Evolutionary conservation across 2,113 vertebrate species (phyloP), one percentile per base, ranked within the genome.

Genomic region (Ancistrus triradiatus): DNA sequence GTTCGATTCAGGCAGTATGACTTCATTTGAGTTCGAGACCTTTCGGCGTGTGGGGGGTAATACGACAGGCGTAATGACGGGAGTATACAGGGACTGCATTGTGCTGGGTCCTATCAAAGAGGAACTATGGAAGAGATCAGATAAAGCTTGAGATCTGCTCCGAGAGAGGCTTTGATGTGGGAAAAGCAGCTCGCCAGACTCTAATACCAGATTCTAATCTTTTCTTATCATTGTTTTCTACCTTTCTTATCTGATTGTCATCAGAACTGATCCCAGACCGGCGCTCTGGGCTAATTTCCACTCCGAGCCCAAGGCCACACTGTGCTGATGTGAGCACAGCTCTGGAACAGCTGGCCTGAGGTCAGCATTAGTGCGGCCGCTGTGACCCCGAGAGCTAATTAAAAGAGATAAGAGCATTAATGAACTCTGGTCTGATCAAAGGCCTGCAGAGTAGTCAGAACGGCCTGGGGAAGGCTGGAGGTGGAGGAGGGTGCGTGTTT

Each of bases 381-480:
- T 19, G 42, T 69, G 66, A 74, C 75, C 72, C 66, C 38, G 46
- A 59, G 62, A 69, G 72, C 66, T 77, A 77, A 77, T 77, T 74
- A 77, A 72, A 68, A 67, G 59, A 74, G 72, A 77, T 77, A 74
- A 77, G 72, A 74, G 61, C 69, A 66, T 71, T 77, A 74, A 74
- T 74, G 69, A 72, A 63, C 62, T 52, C 47, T 46, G 46, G 66
- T 37, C 53, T 66, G 75, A 74, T 77, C 69, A 77, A 74, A 77
- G 75, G 52, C 17, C 48, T 21, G 31, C 52, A 35, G 38, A 57
- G 63, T 46, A 58, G 55, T 27, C 58, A 66, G 53, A 48, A 56
- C 51, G 15, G 63, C 62, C 66, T 37, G 27, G 35, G 48, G 37
- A 24, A 14, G 38, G 66, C 56, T 42, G 59, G 38, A 43, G 43